Conservation (phyloP, 2,888 invertebrate genomes). For the Rhynchonema sp. region DNA sequence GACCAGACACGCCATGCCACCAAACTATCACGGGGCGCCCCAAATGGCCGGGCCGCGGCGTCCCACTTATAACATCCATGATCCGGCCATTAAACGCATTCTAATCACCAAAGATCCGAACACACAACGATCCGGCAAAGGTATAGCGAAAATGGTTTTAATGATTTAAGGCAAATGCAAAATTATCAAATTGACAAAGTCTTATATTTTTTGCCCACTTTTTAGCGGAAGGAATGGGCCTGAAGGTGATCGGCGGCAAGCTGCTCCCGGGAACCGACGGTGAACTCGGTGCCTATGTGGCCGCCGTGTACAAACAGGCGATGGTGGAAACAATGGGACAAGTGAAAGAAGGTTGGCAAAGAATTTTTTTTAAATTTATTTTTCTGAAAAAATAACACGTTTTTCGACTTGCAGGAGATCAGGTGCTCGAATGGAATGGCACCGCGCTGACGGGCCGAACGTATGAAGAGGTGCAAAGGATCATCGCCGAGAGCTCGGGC, state of each 20-base stretch:
- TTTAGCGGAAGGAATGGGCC: constrained; percentile 37
- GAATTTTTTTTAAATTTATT: no score
- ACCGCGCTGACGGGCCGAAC: constrained; percentile 38
- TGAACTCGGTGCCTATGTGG: constrained; percentile 40
- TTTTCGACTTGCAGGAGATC: constrained; percentile 35
- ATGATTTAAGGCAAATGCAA: not conserved
- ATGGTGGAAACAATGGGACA: constrained; percentile 40
- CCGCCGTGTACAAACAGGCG: constrained; percentile 38
- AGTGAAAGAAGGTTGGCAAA: constrained; percentile 39
- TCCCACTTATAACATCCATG: not conserved
- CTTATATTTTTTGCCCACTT: no score
- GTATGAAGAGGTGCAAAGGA: constrained; percentile 41
- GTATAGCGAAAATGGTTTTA: not conserved
- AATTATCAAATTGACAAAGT: no score
- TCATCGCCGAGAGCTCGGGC: constrained; percentile 30
- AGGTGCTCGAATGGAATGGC: constrained; percentile 45
- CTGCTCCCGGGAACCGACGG: constrained; percentile 35
- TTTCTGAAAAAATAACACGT: not conserved
- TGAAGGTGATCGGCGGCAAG: constrained; percentile 43
- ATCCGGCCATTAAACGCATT: constrained; percentile 35
- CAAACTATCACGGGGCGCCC: not conserved
- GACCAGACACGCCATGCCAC: not conserved
- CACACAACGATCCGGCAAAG: constrained; percentile 10
- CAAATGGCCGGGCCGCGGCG: not conserved
- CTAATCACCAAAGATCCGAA: constrained; percentile 40